Evolutionary conservation across 2,888 invertebrate genomes (phyloP), one percentile per base, ranked within the genome.

Genomic region (Criorhina ranunculi): DNA sequence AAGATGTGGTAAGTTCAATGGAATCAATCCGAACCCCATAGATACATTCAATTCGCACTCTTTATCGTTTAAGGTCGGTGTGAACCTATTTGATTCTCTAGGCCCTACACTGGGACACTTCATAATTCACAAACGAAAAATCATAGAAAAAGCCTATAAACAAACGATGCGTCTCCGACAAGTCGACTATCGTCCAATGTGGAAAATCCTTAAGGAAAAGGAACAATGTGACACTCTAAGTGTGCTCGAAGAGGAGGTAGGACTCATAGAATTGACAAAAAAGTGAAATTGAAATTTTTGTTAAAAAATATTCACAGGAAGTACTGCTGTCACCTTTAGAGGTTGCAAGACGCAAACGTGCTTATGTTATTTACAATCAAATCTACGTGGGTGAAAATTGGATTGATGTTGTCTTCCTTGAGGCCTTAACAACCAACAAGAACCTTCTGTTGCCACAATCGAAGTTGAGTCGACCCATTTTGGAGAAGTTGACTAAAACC

Each of bases 211-310:
- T 1, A 87, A 87, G 17, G 91, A 90, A 19, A 87, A 88, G 42
- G 87, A 81, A 0, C 89, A 89, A 81, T 91, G 91, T 57, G 91
- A 91, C 87, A 88, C 90, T 0, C 70, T 89, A 2, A 91, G 91
- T 57, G 86, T 90, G 44, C 87, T 88, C 2, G 90, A 90, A 60
- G 88, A 87, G 24, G 86, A 89, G 87, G 88, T 87, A 1, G 2
- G 4, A n/a, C n/a, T n/a, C n/a, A n/a, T n/a, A n/a, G n/a, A n/a
- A n/a, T n/a, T n/a, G n/a, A n/a, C n/a, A n/a, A n/a, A n/a, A n/a
- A n/a, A n/a, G n/a, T 9, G 0, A n/a, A 42, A 29, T 9, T 11
- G 12, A 9, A 19, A 44, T 62, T 0, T 3, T 11, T 7, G 1
- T 12, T 5, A 11, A 46, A 0, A 2, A 7, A 24, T 12, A 33